Base-by-base conservation (phyloP, 2,888 invertebrate species). In the Oasisia sp. region DNA sequence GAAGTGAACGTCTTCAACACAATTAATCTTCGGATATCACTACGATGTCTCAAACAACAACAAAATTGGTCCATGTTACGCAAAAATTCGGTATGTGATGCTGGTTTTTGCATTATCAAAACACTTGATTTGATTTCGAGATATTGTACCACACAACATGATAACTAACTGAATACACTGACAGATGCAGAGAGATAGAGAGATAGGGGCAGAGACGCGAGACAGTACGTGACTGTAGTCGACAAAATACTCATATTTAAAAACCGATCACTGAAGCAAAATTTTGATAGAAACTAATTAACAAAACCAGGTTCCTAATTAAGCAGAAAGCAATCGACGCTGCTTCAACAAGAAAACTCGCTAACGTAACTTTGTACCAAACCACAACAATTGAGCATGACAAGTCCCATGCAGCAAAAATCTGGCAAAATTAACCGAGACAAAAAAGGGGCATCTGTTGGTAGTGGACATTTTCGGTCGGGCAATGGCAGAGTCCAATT, bases 281-380 rank as follows among this genome's bases (percentile, higher is more conserved):
- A 92, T 45, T 89, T 56, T 91, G 7, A 58, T 58, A 4, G 4
- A 38, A 58, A 58, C 32, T 56, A 91, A 11, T 74, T 58, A 92
- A 11, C 27, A 32, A 27, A 91, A 44, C 9, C 27, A 89, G 89
- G n/a, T 74, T 74, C n/a, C n/a, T 74, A 74, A 74, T 74, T 74
- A 74, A 74, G 74, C 74, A n/a, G n/a, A 74, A 74, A 74, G 74
- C 74, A 74, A 74, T 74, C 27, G 7, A 74, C 27, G n/a, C 50
- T 50, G 50, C 99, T 99, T 96, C n/a, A 94, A 93, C 92, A 12
- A 93, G 50, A 32, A 92, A 91, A 32, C 90, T 32, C 32, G 90
- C 5, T 74, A 90, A 89, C 12, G 27, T 74, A 74, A 74, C 74
- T 74, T 74, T 74, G 38, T 38, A n/a, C n/a, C 27, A 74, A 74